phyloP scores from a whole-genome alignment of 2,797 vertebrate genomes.

The Galago senegalensis region DNA sequence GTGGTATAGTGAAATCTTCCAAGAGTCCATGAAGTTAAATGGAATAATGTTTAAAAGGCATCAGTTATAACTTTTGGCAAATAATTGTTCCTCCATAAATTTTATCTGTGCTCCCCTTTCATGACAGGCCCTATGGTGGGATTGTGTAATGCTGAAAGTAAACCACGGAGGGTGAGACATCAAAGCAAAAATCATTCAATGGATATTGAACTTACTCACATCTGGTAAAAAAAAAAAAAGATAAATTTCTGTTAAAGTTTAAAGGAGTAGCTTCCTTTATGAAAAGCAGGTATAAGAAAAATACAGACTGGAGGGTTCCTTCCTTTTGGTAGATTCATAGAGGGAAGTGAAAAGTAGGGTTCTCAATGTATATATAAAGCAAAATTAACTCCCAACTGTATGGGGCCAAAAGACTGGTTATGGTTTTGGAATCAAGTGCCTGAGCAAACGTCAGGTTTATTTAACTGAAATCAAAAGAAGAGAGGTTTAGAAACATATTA shows the following conservation, averaged over 20 bases:
- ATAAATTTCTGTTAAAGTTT: slow-evolving; percentile 5
- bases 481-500: slow-evolving; percentile 41
- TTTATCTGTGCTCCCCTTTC: background rate
- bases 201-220: background rate
- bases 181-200: slow-evolving; percentile 27
- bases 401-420: background rate
- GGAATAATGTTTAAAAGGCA: background rate
- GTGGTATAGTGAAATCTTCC: background rate
- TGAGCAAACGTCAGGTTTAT: background rate
- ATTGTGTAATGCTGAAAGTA: background rate
- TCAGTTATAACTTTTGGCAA: slow-evolving; percentile 46
- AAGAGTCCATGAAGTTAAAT: background rate
- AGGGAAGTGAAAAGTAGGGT: background rate
- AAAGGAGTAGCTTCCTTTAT: background rate
- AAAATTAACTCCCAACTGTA: background rate
- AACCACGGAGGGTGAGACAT: background rate
- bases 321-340: background rate
- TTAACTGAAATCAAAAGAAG: slow-evolving; percentile 15
- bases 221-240: background rate
- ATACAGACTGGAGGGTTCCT: background rate
- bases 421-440: background rate
- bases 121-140: background rate
- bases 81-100: slow-evolving; percentile 35
- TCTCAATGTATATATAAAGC: background rate
- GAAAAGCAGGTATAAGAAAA: slow-evolving; percentile 41